Conservation (phyloP, 2,888 invertebrate species). For the Tetrapedia diversipes region DNA sequence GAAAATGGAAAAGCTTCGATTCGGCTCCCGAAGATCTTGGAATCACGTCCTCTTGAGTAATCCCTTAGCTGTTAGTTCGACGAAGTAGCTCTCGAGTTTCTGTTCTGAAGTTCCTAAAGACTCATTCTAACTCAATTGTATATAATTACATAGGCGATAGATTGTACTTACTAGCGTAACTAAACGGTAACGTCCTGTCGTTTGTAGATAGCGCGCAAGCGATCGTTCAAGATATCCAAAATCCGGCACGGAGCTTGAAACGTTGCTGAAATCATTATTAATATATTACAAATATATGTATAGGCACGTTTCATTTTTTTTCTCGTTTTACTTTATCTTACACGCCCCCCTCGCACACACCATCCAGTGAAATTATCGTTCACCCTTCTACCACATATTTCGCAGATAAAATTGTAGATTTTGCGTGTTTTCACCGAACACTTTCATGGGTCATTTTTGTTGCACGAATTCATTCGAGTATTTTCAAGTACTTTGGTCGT, state of each 20-base stretch:
- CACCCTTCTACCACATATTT: too few relatives aligned
- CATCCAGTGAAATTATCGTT: background rate
- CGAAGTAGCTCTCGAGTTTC: conserved; percentile 61
- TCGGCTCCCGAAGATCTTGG: conserved; percentile 37
- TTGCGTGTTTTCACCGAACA: too few relatives aligned
- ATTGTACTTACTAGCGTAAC: conserved; percentile 52
- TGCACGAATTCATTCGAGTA: too few relatives aligned
- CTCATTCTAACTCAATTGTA: conserved; percentile 68
- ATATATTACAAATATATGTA: too few relatives aligned
- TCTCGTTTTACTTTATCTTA: conserved; percentile 23
- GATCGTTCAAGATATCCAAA: conserved; percentile 47
- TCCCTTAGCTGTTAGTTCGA: conserved; percentile 56
- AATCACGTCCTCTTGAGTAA: conserved; percentile 25
- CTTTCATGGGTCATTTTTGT: too few relatives aligned
- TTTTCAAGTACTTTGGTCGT: too few relatives aligned
- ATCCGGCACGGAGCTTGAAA: conserved; percentile 52
- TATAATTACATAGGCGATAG: conserved; percentile 63
- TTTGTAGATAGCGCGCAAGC: conserved; percentile 44
- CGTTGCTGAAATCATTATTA: conserved; percentile 36
- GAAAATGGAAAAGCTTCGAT: conserved; percentile 15
- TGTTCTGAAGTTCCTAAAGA: conserved; percentile 70
- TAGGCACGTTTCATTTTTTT: conserved; percentile 7
- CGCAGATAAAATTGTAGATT: too few relatives aligned
- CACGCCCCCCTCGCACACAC: conserved; percentile 22
- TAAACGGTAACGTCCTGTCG: conserved; percentile 46